Conservation (phyloP, 2,797 vertebrate species). For the Alectoris magna region DNA sequence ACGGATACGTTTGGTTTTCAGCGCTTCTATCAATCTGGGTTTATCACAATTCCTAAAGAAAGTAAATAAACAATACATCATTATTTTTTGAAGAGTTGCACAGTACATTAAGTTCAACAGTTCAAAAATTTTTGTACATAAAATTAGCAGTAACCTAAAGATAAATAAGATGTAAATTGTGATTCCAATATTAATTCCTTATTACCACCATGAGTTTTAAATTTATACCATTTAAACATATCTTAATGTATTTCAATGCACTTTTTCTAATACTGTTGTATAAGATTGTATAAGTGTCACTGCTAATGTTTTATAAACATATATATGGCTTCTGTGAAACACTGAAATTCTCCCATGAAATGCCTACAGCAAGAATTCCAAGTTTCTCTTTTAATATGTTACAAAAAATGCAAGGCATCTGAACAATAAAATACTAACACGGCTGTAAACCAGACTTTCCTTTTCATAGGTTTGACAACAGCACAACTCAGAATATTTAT, state of each 20-base stretch:
- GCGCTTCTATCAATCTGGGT: slow-evolving; percentile 93
- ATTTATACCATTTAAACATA: neutral
- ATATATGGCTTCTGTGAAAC: neutral
- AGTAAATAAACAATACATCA: neutral
- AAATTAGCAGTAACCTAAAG: neutral
- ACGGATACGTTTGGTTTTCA: slow-evolving; percentile 97
- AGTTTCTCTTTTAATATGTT: neutral
- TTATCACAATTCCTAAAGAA: slow-evolving; percentile 96
- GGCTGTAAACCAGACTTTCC: neutral
- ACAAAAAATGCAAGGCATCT: neutral
- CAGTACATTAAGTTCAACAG: neutral
- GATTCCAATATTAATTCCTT: fast-evolving
- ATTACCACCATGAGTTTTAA: neutral
- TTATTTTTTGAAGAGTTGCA: neutral
- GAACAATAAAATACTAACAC: neutral
- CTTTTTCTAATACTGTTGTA: neutral
- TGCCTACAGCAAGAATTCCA: neutral
- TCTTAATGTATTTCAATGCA: neutral
- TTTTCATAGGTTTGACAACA: neutral
- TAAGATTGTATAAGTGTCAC: neutral
- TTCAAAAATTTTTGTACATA: too few species aligned
- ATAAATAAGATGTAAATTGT: neutral
- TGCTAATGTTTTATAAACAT: neutral
- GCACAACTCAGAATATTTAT: neutral
- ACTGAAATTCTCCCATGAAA: neutral